phyloP scores from a whole-genome alignment of 1,140 invertebrate genomes.

The Asbolus verrucosus region DNA sequence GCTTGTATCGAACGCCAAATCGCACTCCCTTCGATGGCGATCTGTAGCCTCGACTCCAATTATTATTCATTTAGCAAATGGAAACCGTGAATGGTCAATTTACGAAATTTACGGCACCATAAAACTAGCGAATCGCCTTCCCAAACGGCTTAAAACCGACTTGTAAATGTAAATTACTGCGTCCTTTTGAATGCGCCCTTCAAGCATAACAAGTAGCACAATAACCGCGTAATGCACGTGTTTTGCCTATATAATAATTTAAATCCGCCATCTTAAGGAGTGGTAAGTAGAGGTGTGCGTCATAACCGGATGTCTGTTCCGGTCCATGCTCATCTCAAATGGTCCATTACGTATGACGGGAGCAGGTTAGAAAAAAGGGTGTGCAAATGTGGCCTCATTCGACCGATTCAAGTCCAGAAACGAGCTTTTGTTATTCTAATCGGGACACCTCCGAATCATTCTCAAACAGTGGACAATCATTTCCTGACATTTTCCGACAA shows the following conservation, averaged over 20 bases:
- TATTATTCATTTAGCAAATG: no score
- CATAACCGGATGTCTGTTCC: conserved; percentile 59
- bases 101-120: conserved; percentile 13
- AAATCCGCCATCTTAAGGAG: conserved; percentile 53
- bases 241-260: conserved; percentile 50
- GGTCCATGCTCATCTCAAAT: conserved; percentile 57
- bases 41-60: neutral
- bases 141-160: conserved; percentile 1
- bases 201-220: conserved; percentile 52
- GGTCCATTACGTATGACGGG: conserved; percentile 53
- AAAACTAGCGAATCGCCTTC: conserved; percentile 11
- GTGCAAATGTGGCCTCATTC: conserved; percentile 39
- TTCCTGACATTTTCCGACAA: neutral
- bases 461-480: no score
- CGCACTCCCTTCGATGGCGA: conserved; percentile 8
- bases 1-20: no score
- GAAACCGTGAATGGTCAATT: no score
- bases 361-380: conserved; percentile 20
- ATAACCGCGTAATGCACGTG: conserved; percentile 52
- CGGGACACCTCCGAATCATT: no score
- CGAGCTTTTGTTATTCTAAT: no score
- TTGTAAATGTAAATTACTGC: conserved; percentile 29
- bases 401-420: neutral
- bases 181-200: conserved; percentile 39
- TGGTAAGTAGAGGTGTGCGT: conserved; percentile 52